Base-by-base conservation (phyloP, 2,113 vertebrate genomes). In the Cyprinodon brontotheroides region DNA sequence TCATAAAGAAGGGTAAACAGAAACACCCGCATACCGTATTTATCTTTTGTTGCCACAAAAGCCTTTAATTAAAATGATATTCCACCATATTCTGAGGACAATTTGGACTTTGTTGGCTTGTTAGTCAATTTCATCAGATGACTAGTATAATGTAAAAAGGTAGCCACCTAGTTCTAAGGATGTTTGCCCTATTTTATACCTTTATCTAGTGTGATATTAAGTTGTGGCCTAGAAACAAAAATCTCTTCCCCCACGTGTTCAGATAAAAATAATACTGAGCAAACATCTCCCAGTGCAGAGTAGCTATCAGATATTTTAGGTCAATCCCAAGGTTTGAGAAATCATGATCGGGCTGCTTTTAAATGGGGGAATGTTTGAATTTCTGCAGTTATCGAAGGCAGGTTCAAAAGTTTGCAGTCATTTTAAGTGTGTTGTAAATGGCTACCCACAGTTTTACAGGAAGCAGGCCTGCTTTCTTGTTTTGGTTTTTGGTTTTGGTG, bases 301-400 rank as follows among this genome's bases (percentile, higher is more conserved):
- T 45, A 8, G 1, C 1, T 7, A 45, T 8, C 50, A 61, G 3
- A 11, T 57, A 64, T 72, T 83, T 78, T 40, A 62, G 57, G n/a
- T 20, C 20, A 11, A 14, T 72, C 72, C 20, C 60, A 74, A 4
- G 61, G 41, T 50, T 61, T 69, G n/a, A 79, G 71, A 40, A 22
- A 17, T 17, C 70, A 57, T 20, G 29, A 48, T 9, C 66, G 60
- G 9, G 22, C 47, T 10, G 29, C 48, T 20, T 76, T 39, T 12
- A 14, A 60, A 39, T 57, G 0, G 2, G 79, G 85, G 75, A 89
- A 88, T 89, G 74, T 92, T 87, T 87, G 41, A 82, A 80, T 82
- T 71, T 63, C 5, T 63, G n/a, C 8, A 8, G 50, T 72, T 43
- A 57, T 60, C 20, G 14, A 17, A 68, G 69, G 41, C 66, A 73